These are phyloP conservation scores for Chrysina gloriosa DNA, from an alignment of 2,888 invertebrate species.

Conservation along the genomic window DNA sequence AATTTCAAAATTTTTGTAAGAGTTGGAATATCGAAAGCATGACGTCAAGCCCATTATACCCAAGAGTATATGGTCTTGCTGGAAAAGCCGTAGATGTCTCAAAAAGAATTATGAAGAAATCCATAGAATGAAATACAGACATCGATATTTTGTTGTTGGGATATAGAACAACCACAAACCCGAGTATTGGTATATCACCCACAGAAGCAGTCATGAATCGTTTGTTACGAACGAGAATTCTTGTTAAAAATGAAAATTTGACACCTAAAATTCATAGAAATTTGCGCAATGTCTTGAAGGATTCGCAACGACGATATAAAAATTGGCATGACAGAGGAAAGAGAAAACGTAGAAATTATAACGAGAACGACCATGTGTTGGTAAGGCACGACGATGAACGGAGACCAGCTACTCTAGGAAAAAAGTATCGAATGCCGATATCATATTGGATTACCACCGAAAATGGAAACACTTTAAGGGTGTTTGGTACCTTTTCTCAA, in stretches of 20 bases:
- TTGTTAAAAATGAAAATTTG: not conserved
- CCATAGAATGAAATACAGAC: not conserved
- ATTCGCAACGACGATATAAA: not conserved
- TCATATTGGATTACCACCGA: no score
- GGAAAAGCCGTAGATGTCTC: not conserved
- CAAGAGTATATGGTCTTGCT: not conserved
- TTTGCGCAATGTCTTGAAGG: not conserved
- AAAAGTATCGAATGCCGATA: no score
- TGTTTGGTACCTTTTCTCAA: no score
- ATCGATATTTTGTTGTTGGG: not conserved
- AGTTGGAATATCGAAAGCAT: not conserved
- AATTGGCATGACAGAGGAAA: not conserved
- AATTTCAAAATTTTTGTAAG: constrained; percentile 9
- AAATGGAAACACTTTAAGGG: no score
- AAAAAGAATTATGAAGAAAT: not conserved
- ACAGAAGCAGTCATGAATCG: constrained; percentile 2
- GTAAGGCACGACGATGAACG: not conserved
- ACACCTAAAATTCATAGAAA: not conserved
- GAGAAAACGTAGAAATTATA: not conserved
- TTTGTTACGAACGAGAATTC: not conserved
- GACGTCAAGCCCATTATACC: not conserved
- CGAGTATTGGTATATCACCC: not conserved
- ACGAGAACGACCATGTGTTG: not conserved
- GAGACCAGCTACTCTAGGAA: not conserved
- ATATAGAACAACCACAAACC: not conserved